Evolutionary conservation across 2,888 invertebrate species (phyloP), one percentile per base, ranked within the genome.

Genomic region (Apotomis betuletana): DNA sequence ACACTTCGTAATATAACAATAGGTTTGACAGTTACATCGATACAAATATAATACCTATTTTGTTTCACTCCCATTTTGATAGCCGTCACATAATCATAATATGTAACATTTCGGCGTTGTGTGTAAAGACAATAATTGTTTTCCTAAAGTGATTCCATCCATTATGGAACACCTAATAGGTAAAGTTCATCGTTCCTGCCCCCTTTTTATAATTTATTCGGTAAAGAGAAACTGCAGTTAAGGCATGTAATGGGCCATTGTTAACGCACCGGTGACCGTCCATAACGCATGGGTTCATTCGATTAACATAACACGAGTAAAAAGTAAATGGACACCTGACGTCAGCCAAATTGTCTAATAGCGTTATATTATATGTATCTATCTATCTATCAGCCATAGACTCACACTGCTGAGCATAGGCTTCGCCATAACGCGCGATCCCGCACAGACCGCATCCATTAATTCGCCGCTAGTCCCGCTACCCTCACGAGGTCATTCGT

Each of bases 281-380:
- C 67, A 71, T 71, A 71, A 67, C 71, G 71, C 71, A 71, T 67
- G 71, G 71, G 67, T 67, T 67, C 61, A 51, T 62, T 49, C 61
- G n/a, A 70, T 71, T 62, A 57, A 55, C 71, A 71, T 71, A 71
- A 67, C 71, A 57, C n/a, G 10, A 57, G 54, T 67, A 62, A 71
- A 71, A 57, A 71, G 51, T 49, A 36, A 44, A 13, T 38, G 49
- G 41, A 67, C 55, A 41, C 44, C 54, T 62, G 49, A 61, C 3
- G 41, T 2, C 27, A 27, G 36, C 12, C 27, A 52, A 13, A 44
- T 46, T 46, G 41, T 55, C 55, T 55, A 27, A 27, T 6, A 62
- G 52, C 27, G 27, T 27, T 27, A 27, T 27, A 27, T 27, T 27
- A 27, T 27, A 27, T 27, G 27, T 27, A 27, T 27, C 27, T 27